Base-by-base conservation (phyloP, 2,797 vertebrate genomes). In the Tokudaia muenninki region DNA sequence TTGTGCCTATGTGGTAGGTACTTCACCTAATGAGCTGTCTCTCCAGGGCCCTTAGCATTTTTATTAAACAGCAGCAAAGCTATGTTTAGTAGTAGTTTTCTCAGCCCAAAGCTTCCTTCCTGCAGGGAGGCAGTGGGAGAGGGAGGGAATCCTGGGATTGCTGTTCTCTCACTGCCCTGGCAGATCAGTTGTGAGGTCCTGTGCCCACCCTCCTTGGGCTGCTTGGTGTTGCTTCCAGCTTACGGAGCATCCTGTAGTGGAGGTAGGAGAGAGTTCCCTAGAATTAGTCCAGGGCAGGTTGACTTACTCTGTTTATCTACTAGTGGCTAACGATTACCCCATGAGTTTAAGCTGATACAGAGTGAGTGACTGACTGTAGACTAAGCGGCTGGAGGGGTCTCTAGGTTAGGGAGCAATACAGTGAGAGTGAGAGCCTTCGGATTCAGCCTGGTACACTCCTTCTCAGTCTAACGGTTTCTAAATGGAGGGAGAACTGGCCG, bases 141-240 rank as follows among this genome's bases (percentile, higher is more conserved):
- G 12, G 12, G 80, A 34, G 2, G 4, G 16, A 22, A 19, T 12
- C 3, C 22, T 70, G 4, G 4, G 5, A 3, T n/a, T 41, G 11
- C 22, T 26, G 1, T 87, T 50, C 41, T 10, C 0, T 6, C 21
- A 34, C 3, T 29, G n/a, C 55, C 67, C 7, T 3, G 0, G 12
- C 34, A 34, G 0, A 1, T n/a, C 26, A 29, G 26, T 86, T 87
- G 63, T 52, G 37, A 44, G 0, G 11, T 2, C 17, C 0, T 17
- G 0, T 13, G 22, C 31, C 14, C 82, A 11, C 19, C 37, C 16
- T 21, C 24, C 3, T 1, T 67, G 59, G n/a, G 37, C 44, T 91
- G 17, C 29, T 21, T 37, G 3, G 29, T 57, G 37, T 47, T 61
- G 10, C 34, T 44, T 72, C 72, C 82, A 74, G 65, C 24, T 67